These are phyloP conservation scores for Myanophis thanlyinensis DNA, from an alignment of 2,113 vertebrate species.

Conservation along the genomic window DNA sequence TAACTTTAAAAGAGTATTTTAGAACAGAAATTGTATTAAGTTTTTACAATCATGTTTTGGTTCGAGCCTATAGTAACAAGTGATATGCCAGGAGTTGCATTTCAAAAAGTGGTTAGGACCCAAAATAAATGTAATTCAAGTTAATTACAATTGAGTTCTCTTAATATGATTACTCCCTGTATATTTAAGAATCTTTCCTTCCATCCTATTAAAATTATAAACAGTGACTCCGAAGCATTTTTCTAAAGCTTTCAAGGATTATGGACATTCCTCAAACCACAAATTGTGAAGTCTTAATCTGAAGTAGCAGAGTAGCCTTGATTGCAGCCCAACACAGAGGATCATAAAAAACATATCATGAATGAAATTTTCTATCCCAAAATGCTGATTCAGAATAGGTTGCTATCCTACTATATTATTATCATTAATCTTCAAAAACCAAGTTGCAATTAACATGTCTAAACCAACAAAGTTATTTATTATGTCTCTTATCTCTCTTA, in stretches of 20 bases:
- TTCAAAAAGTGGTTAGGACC: neutral
- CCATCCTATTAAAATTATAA: neutral
- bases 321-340: neutral
- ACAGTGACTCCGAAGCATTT: neutral
- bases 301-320: neutral
- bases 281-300: neutral
- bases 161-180: neutral
- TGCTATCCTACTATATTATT: slow-evolving; percentile 17
- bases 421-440: slow-evolving; percentile 2
- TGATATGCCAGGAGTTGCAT: neutral
- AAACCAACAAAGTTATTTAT: neutral
- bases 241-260: neutral
- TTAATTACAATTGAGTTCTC: neutral
- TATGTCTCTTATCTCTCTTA: neutral
- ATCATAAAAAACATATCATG: neutral
- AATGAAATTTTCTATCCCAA: neutral
- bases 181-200: neutral
- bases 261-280: neutral
- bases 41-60: neutral
- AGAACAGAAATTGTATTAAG: neutral
- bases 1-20: neutral
- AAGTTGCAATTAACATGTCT: neutral
- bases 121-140: neutral
- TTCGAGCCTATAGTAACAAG: neutral
- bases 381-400: neutral